Evolutionary conservation across 2,888 invertebrate species (phyloP).

Genomic region (Prosapia bicincta): DNA sequence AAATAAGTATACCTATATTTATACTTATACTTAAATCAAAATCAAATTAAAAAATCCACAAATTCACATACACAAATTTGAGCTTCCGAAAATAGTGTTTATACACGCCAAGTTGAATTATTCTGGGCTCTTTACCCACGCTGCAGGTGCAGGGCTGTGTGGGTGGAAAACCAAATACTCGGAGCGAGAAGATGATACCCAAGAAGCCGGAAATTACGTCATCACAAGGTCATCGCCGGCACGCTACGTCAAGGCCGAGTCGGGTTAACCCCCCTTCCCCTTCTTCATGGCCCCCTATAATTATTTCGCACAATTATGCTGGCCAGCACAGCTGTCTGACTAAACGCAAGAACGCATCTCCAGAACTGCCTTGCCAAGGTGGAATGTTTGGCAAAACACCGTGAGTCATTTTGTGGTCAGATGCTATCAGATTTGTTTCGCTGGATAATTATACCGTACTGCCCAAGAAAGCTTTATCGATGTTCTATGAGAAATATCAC

Average conservation of each 20-base stretch:
- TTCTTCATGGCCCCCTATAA: not conserved
- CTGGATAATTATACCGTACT: not conserved
- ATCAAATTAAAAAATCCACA: too few relatives aligned
- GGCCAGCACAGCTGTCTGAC: not conserved
- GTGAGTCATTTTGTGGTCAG: not conserved
- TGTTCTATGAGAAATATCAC: too few relatives aligned
- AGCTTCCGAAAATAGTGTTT: too few relatives aligned
- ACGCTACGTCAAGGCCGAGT: not conserved
- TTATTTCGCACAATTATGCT: not conserved
- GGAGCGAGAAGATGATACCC: not conserved
- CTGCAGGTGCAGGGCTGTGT: too few relatives aligned
- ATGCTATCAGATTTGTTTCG: not conserved
- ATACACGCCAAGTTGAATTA: too few relatives aligned
- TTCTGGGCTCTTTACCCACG: too few relatives aligned
- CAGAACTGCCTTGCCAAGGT: not conserved
- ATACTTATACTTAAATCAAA: too few relatives aligned
- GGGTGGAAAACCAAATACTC: not conserved
- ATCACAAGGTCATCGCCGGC: not conserved
- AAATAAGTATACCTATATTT: too few relatives aligned
- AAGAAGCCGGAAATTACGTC: not conserved
- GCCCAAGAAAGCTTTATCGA: too few relatives aligned
- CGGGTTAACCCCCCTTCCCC: not conserved
- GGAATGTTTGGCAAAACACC: not conserved
- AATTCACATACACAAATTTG: too few relatives aligned
- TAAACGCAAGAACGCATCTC: not conserved